phyloP scores from a whole-genome alignment of 2,888 invertebrate species.

The Aricia artaxerxes region DNA sequence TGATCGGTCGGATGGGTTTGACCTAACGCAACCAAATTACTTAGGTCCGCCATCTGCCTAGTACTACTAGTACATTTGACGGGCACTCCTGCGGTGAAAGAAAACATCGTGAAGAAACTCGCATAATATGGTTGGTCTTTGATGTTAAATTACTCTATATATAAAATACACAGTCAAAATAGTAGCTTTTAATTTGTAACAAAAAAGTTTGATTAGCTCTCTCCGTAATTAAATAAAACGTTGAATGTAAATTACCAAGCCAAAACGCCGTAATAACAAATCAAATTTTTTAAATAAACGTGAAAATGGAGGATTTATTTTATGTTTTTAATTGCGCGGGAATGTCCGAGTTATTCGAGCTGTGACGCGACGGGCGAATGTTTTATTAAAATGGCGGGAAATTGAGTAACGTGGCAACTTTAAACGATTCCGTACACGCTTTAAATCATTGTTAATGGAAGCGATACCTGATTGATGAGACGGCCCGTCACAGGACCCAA shows the following conservation, averaged over 20 bases:
- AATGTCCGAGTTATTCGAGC: not conserved
- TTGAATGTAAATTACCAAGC: constrained; percentile 1
- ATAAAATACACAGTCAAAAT: not conserved
- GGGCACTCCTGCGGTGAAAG: too few relatives aligned
- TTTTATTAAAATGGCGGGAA: constrained; percentile 21
- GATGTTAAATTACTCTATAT: not conserved
- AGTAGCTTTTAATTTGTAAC: not conserved
- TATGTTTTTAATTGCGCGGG: constrained; percentile 9
- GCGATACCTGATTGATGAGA: not conserved
- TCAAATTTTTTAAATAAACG: constrained; percentile 7
- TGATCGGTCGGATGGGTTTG: too few relatives aligned
- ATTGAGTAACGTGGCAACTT: constrained; percentile 4
- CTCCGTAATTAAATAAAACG: not conserved
- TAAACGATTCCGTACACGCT: constrained; percentile 12
- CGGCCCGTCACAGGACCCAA: not conserved
- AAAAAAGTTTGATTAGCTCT: not conserved
- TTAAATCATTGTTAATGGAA: not conserved
- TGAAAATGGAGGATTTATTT: not conserved
- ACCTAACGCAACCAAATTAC: too few relatives aligned
- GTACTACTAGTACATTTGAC: too few relatives aligned
- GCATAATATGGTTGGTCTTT: too few relatives aligned
- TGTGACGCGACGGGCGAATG: constrained; percentile 2
- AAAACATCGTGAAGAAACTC: too few relatives aligned
- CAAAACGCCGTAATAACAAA: not conserved
- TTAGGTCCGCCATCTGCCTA: too few relatives aligned